Percentiles rank a stretch among this genome's conserved stretches.
phyloP scores from a whole-genome alignment of 2,797 vertebrate genomes.

The Crenuchus spilurus region DNA sequence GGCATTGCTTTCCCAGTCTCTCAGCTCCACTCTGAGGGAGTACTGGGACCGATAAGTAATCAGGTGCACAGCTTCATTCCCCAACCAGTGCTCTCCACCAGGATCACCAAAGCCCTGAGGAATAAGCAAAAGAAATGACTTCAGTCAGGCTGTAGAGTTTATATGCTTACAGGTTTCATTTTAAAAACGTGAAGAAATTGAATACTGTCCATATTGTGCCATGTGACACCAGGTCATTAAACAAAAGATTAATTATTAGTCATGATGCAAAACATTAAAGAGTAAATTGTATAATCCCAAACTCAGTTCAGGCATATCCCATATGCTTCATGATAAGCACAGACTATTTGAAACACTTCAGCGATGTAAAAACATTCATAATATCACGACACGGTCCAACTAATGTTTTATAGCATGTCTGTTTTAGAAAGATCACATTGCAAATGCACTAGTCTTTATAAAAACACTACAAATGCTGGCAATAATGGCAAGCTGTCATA shows the following conservation, averaged over 20 bases:
- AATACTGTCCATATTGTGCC: too few species aligned
- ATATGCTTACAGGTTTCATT: background rate
- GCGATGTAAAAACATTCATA: slow-evolving; percentile 17
- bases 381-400: slow-evolving; percentile 2
- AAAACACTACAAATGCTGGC: slow-evolving; percentile 12
- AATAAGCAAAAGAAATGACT: background rate
- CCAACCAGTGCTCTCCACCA: slow-evolving; percentile 82
- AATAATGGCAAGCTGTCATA: slow-evolving; percentile 21
- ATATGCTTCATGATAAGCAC: background rate
- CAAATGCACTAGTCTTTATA: slow-evolving; percentile 7
- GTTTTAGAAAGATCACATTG: background rate
- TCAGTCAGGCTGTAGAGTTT: background rate
- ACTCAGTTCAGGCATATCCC: too few species aligned
- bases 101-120: slow-evolving; percentile 81
- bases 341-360: slow-evolving; percentile 7
- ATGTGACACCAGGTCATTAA: too few species aligned
- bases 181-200: too few species aligned
- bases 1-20: slow-evolving; percentile 80
- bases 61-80: slow-evolving; percentile 77
- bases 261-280: too few species aligned
- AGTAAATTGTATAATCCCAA: too few species aligned
- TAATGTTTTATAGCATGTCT: slow-evolving; percentile 2
- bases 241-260: too few species aligned
- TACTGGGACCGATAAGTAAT: slow-evolving; percentile 74
- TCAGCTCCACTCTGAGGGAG: slow-evolving; percentile 78